Percentiles rank a stretch among this genome's conserved stretches.
These are phyloP conservation scores for Triplophysa tibetana DNA, from an alignment of 2,113 vertebrate species.

Conservation along the genomic window DNA sequence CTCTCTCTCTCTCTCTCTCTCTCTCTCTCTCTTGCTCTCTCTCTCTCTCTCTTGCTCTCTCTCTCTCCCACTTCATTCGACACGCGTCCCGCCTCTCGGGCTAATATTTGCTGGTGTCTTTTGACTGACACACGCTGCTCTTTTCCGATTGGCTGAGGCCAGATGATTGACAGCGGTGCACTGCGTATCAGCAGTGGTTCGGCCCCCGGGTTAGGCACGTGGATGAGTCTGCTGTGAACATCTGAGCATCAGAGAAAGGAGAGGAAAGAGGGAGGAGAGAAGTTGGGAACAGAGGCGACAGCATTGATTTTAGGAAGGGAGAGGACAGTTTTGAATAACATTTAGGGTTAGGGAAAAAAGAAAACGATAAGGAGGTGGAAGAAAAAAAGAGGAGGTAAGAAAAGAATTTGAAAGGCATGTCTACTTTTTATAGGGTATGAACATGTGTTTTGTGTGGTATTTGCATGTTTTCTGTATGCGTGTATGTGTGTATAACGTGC, in stretches of 20 bases:
- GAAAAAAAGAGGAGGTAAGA: slow-evolving; percentile 25
- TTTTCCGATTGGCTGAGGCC: slow-evolving; percentile 55
- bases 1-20: no score
- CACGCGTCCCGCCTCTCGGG: slow-evolving; percentile 24
- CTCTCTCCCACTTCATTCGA: slow-evolving; percentile 34
- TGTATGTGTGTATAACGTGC: slow-evolving; percentile 17
- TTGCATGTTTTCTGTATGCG: not conserved
- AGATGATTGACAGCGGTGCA: slow-evolving; percentile 55
- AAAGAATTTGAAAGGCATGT: not conserved
- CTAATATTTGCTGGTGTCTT: slow-evolving; percentile 52
- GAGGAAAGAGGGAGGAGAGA: slow-evolving; percentile 56
- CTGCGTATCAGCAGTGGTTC: slow-evolving; percentile 16
- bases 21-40: no score
- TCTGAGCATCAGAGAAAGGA: slow-evolving; percentile 65
- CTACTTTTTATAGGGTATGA: not conserved
- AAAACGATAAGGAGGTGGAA: not conserved
- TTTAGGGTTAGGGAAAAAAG: slow-evolving; percentile 2
- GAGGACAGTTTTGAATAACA: slow-evolving; percentile 36
- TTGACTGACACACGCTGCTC: slow-evolving; percentile 58
- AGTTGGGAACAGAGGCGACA: slow-evolving; percentile 61
- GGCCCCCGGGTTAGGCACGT: slow-evolving; percentile 63
- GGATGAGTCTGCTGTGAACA: slow-evolving; percentile 65
- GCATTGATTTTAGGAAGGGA: slow-evolving; percentile 37
- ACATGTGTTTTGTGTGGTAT: not conserved
- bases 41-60: no score